Evolutionary conservation across 2,797 vertebrate genomes (phyloP).

Genomic region (Phataginus tricuspis): DNA sequence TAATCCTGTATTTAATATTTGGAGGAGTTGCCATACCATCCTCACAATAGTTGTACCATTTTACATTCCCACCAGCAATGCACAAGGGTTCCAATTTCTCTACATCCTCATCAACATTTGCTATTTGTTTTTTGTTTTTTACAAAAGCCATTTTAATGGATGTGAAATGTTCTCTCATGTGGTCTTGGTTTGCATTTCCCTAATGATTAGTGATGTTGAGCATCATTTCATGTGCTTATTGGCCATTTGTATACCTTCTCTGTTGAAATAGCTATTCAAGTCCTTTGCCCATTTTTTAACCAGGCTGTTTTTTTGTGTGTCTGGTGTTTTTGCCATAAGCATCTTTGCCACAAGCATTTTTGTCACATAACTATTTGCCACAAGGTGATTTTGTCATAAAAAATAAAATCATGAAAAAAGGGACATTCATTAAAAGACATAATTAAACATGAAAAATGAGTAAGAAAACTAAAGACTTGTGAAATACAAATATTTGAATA

Average conservation of each 20-base stretch:
- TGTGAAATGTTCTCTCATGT: background rate
- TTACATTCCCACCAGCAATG: background rate
- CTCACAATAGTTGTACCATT: background rate
- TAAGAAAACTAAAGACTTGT: background rate
- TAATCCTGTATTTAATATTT: background rate
- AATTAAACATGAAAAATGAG: background rate
- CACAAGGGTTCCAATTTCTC: background rate
- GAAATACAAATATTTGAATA: background rate
- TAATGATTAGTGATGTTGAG: background rate
- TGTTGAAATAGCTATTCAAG: background rate
- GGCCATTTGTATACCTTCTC: background rate
- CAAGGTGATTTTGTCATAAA: background rate
- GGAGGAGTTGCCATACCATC: background rate
- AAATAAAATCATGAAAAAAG: background rate
- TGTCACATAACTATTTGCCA: background rate
- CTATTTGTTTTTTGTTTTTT: background rate
- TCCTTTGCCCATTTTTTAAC: background rate
- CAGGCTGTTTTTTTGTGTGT: background rate
- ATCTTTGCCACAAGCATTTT: background rate
- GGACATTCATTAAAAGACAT: background rate
- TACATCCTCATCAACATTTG: background rate
- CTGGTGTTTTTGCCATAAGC: background rate
- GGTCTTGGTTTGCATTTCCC: background rate
- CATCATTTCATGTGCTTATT: background rate
- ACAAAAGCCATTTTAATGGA: background rate